Conservation (phyloP, 2,888 invertebrate species). For the Trichacis sp. region DNA sequence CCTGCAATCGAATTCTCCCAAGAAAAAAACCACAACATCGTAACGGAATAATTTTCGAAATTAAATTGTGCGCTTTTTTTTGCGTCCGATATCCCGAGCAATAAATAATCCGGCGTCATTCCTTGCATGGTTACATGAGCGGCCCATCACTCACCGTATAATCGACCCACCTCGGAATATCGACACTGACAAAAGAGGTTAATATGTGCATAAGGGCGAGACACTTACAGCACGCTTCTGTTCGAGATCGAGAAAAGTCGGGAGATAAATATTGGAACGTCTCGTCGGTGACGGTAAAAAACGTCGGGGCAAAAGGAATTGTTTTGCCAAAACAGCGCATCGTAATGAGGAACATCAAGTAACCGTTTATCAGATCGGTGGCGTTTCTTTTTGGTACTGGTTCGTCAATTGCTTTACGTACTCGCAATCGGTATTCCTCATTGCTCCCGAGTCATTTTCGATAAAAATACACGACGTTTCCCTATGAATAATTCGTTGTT, state of each 20-base stretch:
- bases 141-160: constrained; percentile 59
- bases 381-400: constrained; percentile 8
- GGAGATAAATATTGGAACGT: constrained; percentile 4
- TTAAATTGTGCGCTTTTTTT: constrained; percentile 11
- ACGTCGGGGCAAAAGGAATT: constrained; percentile 9
- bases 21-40: constrained; percentile 5
- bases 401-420: constrained; percentile 1
- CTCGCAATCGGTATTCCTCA: not conserved
- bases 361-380: constrained; percentile 14
- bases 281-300: not conserved
- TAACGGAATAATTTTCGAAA: constrained; percentile 2
- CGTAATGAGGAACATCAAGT: constrained; percentile 15
- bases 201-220: constrained; percentile 19
- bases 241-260: constrained; percentile 15
- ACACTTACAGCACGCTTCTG: constrained; percentile 12
- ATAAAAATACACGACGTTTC: not conserved
- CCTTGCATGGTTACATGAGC: constrained; percentile 46
- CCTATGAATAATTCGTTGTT: not conserved
- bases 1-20: not conserved
- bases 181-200: constrained; percentile 58
- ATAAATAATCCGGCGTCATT: constrained; percentile 29
- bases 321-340: constrained; percentile 17
- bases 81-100: constrained; percentile 13
- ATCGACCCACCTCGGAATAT: constrained; percentile 57
- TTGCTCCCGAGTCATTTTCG: not conserved